Evolutionary conservation across 2,113 vertebrate genomes (phyloP).

Genomic region (Seriola quinqueradiata): DNA sequence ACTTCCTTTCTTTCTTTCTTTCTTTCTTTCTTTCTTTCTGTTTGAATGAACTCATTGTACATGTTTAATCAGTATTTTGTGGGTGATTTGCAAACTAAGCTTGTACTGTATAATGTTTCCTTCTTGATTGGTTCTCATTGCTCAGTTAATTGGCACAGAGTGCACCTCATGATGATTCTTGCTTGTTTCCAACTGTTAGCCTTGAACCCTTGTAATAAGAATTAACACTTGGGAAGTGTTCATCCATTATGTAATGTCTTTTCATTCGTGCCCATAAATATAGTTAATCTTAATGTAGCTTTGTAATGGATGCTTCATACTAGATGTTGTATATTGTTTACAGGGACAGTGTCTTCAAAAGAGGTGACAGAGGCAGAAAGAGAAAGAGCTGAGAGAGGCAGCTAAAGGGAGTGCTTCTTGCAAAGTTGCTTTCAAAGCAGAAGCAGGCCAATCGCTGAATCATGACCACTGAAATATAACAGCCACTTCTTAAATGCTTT

Average conservation of each 20-base stretch:
- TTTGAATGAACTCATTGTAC: background rate
- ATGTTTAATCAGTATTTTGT: background rate
- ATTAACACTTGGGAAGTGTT: background rate
- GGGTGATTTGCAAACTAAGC: background rate
- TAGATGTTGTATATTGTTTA: conserved; percentile 1
- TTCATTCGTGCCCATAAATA: background rate
- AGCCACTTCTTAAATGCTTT: background rate
- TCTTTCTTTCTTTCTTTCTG: background rate
- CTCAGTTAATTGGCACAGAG: background rate
- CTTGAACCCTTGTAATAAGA: background rate
- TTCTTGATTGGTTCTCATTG: background rate
- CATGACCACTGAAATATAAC: conserved; percentile 11
- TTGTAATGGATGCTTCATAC: background rate
- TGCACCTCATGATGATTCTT: background rate
- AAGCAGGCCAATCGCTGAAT: conserved; percentile 7
- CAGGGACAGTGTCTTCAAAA: conserved; percentile 8
- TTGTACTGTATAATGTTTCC: background rate
- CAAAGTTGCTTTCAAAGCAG: conserved; percentile 30
- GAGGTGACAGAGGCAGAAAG: conserved; percentile 22
- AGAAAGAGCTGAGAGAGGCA: conserved; percentile 36
- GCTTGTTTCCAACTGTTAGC: background rate
- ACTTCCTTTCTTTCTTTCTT: background rate
- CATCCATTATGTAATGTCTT: background rate
- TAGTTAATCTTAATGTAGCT: conserved; percentile 1
- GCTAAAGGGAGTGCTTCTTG: background rate